Conservation (phyloP, 2,113 vertebrate species). For the Thryonomys swinderianus region DNA sequence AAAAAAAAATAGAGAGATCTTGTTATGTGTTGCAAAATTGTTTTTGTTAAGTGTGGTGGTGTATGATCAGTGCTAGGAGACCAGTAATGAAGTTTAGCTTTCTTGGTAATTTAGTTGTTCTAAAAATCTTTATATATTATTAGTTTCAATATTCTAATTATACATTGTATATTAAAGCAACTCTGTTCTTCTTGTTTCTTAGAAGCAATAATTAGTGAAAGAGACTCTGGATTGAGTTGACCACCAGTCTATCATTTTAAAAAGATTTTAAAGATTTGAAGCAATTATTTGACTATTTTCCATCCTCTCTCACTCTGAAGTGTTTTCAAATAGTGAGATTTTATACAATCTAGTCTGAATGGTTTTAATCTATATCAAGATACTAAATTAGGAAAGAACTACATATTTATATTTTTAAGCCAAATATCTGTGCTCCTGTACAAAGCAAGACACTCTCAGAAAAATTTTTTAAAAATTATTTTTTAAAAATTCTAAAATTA, state of each 20-base stretch:
- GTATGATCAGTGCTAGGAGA: neutral
- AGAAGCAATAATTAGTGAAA: constrained; percentile 48
- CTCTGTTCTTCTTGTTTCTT: constrained; percentile 6
- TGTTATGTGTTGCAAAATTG: neutral
- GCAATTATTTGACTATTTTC: neutral
- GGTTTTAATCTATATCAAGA: constrained; percentile 15
- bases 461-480: neutral
- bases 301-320: neutral
- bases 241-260: neutral
- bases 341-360: neutral
- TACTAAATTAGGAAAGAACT: constrained; percentile 2
- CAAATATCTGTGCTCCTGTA: neutral
- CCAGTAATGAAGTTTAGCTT: neutral
- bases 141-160: constrained; percentile 30
- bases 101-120: constrained; percentile 40
- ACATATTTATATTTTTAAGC: neutral
- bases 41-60: neutral
- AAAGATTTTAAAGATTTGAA: neutral
- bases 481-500: neutral
- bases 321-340: constrained; percentile 55
- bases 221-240: neutral
- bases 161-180: neutral
- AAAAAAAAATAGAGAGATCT: neutral
- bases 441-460: no score
- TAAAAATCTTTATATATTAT: constrained; percentile 50